Conservation (phyloP, 2,888 invertebrate genomes). For the Tipula lateralis region DNA sequence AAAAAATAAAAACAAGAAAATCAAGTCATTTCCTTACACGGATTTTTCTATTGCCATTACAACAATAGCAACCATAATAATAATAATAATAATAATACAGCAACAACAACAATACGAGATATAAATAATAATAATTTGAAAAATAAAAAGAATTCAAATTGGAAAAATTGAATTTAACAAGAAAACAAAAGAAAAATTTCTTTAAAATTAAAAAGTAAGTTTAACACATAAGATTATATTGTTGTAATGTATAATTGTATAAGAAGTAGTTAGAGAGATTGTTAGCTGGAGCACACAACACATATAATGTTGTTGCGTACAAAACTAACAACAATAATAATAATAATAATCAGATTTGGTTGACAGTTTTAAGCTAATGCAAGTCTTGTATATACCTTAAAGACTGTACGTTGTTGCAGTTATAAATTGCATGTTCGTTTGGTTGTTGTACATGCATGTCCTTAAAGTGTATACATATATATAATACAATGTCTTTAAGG, state of each 20-base stretch:
- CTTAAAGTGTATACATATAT: background rate
- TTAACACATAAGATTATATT: constrained; percentile 12
- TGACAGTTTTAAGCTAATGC: constrained; percentile 11
- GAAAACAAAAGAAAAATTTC: constrained; percentile 12
- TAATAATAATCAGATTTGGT: constrained; percentile 24
- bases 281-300: background rate
- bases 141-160: constrained; percentile 25
- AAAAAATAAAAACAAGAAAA: constrained; percentile 28
- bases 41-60: constrained; percentile 27
- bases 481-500: background rate
- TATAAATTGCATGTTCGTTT: background rate
- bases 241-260: background rate
- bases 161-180: constrained; percentile 27
- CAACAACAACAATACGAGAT: background rate
- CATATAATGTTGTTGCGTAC: background rate
- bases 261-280: background rate
- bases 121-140: constrained; percentile 27
- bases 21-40: constrained; percentile 29
- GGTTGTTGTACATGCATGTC: background rate
- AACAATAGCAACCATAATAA: constrained; percentile 11
- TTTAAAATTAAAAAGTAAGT: background rate
- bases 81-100: background rate
- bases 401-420: background rate
- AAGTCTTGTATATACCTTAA: background rate
- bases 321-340: background rate